Percentiles rank a stretch among this genome's conserved stretches.
These are phyloP conservation scores for Scophthalmus maximus DNA, from an alignment of 2,113 vertebrate species.

Conservation along the genomic window DNA sequence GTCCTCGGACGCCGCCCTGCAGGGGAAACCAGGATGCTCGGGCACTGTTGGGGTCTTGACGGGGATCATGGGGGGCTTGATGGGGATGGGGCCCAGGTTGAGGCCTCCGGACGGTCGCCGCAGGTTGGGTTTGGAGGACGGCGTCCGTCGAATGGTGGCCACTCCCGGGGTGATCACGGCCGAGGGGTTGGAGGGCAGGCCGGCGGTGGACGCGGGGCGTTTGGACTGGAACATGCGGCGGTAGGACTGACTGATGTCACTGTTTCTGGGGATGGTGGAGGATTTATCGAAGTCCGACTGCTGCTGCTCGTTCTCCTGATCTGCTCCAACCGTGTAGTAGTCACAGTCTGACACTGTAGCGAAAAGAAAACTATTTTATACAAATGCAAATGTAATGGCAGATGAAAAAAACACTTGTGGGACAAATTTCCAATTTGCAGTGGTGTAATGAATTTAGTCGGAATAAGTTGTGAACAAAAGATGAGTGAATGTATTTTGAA, in stretches of 20 bases:
- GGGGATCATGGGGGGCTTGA: conserved; percentile 93
- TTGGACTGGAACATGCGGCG: conserved; percentile 92
- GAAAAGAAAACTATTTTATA: conserved; percentile 2
- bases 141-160: conserved; percentile 93
- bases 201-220: conserved; percentile 88
- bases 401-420: no score
- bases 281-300: conserved; percentile 87
- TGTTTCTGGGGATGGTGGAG: conserved; percentile 88
- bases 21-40: conserved; percentile 78
- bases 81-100: conserved; percentile 89
- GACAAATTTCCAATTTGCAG: no score
- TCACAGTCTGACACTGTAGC: conserved; percentile 91
- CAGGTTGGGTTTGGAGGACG: conserved; percentile 93
- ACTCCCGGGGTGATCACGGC: conserved; percentile 88
- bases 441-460: no score
- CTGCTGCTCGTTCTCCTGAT: conserved; percentile 88
- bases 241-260: conserved; percentile 91
- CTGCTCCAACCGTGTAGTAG: conserved; percentile 89
- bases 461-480: no score
- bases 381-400: no score
- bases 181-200: conserved; percentile 86
- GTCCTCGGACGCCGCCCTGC: conserved; percentile 32
- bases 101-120: conserved; percentile 85
- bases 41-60: conserved; percentile 96
- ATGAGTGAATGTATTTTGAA: no score